A percentile compares a stretch with the other conserved stretches of the same genome.
These are phyloP conservation scores for Lacerta viridis DNA, from an alignment of 2,797 vertebrate species.

Conservation along the genomic window DNA sequence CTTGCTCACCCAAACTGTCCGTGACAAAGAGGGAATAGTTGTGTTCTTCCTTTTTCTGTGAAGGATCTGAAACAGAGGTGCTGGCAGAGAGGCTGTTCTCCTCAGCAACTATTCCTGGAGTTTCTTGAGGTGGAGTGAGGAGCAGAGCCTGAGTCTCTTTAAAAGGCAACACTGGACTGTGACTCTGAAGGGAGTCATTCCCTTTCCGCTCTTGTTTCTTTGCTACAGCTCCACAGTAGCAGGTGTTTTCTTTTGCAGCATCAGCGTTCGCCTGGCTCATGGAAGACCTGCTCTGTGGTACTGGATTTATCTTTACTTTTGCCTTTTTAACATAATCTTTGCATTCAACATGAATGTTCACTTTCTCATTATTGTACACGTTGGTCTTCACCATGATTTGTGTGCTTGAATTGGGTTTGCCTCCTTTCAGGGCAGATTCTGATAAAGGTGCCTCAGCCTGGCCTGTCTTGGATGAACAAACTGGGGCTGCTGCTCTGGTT, in stretches of 20 bases:
- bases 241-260: conserved; percentile 82
- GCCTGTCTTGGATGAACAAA: conserved; percentile 82
- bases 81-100: conserved; percentile 82
- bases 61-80: conserved; percentile 81
- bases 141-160: conserved; percentile 87
- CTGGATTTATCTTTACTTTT: conserved; percentile 91
- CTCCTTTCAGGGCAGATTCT: conserved; percentile 92
- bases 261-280: conserved; percentile 80
- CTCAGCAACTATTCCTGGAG: conserved; percentile 67
- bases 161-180: conserved; percentile 80
- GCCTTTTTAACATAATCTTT: conserved; percentile 96
- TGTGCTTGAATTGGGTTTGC: conserved; percentile 91
- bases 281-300: conserved; percentile 80
- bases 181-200: conserved; percentile 70
- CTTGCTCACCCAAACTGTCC: conserved; percentile 83
- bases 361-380: conserved; percentile 83
- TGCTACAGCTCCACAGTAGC: conserved; percentile 81
- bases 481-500: conserved; percentile 79
- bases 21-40: conserved; percentile 98
- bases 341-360: conserved; percentile 83
- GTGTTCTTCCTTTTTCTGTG: conserved; percentile 97
- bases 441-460: conserved; percentile 82
- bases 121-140: conserved; percentile 78
- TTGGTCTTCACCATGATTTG: conserved; percentile 92
- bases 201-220: conserved; percentile 81